Evolutionary conservation across 2,113 vertebrate genomes (phyloP).

Genomic region (Nipponia nippon): DNA sequence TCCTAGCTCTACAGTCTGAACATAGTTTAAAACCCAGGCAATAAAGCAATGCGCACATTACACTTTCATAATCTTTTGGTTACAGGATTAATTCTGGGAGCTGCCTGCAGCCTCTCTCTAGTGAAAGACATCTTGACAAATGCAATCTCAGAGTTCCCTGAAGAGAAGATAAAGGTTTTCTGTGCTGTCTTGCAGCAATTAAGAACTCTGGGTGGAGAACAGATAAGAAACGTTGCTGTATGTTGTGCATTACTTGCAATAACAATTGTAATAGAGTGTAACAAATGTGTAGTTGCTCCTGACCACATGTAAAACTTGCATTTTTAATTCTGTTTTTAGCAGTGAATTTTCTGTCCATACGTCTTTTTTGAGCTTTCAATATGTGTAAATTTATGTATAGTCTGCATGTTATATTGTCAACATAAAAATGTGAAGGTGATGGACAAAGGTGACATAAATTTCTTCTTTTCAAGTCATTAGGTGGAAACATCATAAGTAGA

Average conservation of each 20-base stretch:
- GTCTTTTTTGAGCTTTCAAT: background rate
- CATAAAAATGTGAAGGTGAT: background rate
- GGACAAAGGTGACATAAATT: background rate
- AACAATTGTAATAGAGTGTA: background rate
- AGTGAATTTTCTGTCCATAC: background rate
- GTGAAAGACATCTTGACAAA: slow-evolving; percentile 67
- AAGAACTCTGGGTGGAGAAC: slow-evolving; percentile 74
- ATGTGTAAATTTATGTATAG: background rate
- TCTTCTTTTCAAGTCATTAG: slow-evolving; percentile 79
- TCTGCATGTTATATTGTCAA: background rate
- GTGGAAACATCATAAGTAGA: slow-evolving; percentile 84
- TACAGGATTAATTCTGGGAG: slow-evolving; percentile 77
- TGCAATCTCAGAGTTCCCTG: slow-evolving; percentile 38
- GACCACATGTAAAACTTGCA: background rate
- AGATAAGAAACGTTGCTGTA: slow-evolving; percentile 80
- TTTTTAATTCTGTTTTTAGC: background rate
- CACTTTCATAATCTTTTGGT: background rate
- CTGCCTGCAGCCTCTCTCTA: slow-evolving; percentile 76
- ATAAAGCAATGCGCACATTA: background rate
- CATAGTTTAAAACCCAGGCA: background rate
- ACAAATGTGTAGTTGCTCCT: background rate
- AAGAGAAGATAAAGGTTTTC: slow-evolving; percentile 71
- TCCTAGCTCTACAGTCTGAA: background rate
- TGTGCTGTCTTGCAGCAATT: slow-evolving; percentile 74
- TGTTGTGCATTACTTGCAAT: background rate